These are phyloP conservation scores for Thamnophis sirtalis DNA, from an alignment of 2,113 vertebrate species.

Conservation along the genomic window DNA sequence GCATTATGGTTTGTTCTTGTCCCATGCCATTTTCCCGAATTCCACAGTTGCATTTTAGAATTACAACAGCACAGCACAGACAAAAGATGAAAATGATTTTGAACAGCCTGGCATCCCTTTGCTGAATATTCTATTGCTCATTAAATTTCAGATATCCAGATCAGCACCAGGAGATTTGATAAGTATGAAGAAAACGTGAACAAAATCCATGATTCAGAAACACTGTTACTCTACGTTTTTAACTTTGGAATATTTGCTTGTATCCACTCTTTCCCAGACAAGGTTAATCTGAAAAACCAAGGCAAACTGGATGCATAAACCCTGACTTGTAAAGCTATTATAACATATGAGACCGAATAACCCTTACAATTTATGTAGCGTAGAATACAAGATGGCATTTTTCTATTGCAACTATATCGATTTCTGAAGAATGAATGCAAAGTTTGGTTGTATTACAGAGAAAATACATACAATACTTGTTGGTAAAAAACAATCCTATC, in stretches of 20 bases:
- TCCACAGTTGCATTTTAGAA: neutral
- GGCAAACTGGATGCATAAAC: neutral
- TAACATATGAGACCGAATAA: neutral
- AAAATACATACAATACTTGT: neutral
- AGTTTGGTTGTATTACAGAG: neutral
- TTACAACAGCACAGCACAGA: neutral
- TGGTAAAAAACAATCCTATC: neutral
- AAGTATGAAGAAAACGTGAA: neutral
- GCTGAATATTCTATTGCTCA: neutral
- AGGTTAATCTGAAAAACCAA: neutral
- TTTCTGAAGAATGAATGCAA: neutral
- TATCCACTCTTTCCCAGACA: neutral
- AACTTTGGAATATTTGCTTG: neutral
- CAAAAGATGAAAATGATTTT: neutral
- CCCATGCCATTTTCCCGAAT: neutral
- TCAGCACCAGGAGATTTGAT: neutral
- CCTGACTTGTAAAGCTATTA: neutral
- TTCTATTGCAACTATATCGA: neutral
- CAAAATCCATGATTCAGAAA: neutral
- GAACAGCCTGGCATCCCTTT: neutral
- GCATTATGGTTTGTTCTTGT: neutral
- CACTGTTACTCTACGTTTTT: neutral
- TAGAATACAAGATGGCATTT: neutral
- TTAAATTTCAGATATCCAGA: neutral
- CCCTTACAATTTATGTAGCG: neutral